These are phyloP conservation scores for Odontocerum albicorne DNA, from an alignment of 2,888 invertebrate species.

Conservation along the genomic window DNA sequence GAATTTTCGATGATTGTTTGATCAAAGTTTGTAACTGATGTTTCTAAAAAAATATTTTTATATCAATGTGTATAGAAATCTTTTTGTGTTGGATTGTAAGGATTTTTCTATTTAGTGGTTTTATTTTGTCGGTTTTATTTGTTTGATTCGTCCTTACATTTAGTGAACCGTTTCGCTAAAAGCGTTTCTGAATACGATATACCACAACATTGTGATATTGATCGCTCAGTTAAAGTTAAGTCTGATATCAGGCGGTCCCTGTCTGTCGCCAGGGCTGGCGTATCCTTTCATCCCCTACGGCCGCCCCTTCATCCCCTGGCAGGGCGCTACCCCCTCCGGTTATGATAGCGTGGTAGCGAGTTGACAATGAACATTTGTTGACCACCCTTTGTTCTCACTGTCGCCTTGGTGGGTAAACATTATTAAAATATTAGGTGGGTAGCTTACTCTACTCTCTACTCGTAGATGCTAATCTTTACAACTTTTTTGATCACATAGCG, in stretches of 20 bases:
- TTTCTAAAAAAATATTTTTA: too few relatives aligned
- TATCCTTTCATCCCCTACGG: not conserved
- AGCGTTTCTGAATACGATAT: conserved; percentile 28
- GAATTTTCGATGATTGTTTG: too few relatives aligned
- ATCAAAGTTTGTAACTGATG: too few relatives aligned
- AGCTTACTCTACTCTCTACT: too few relatives aligned
- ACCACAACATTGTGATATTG: conserved; percentile 38
- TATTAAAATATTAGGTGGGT: not conserved
- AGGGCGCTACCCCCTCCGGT: conserved; percentile 18
- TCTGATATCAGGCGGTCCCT: conserved; percentile 25
- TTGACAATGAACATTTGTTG: conserved; percentile 35
- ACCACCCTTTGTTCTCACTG: conserved; percentile 33
- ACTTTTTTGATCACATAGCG: too few relatives aligned
- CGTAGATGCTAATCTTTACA: too few relatives aligned
- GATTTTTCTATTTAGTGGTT: too few relatives aligned
- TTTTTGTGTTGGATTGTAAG: too few relatives aligned
- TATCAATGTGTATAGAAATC: too few relatives aligned
- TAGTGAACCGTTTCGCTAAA: conserved; percentile 17
- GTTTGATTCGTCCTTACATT: too few relatives aligned
- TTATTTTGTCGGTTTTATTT: too few relatives aligned
- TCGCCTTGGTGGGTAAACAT: conserved; percentile 8
- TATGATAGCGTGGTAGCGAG: conserved; percentile 30
- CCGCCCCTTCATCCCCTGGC: not conserved
- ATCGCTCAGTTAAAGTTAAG: conserved; percentile 35
- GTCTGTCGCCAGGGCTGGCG: conserved; percentile 10